phyloP scores from a whole-genome alignment of 2,113 vertebrate genomes.

The Spermophilus dauricus region DNA sequence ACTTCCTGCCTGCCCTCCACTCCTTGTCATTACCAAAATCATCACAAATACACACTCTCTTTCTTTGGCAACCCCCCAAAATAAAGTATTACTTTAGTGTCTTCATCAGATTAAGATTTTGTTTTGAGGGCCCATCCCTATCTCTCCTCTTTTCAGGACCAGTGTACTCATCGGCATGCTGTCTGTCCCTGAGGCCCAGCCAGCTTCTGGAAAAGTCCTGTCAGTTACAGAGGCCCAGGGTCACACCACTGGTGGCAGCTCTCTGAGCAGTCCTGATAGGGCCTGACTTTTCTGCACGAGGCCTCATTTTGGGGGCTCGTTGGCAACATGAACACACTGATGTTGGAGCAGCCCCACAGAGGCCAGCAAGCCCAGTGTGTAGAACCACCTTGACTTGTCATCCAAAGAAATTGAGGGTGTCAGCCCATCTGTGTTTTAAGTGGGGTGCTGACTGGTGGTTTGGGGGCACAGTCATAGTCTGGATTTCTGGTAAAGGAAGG shows the following conservation, averaged over 20 bases:
- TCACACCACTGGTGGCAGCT: not conserved
- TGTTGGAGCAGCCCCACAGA: not conserved
- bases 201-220: too few species aligned
- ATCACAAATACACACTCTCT: not conserved
- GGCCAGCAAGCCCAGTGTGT: not conserved
- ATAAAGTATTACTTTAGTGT: not conserved
- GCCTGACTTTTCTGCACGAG: not conserved
- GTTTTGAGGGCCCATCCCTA: not conserved
- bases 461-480: not conserved
- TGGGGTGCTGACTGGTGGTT: not conserved
- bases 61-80: not conserved
- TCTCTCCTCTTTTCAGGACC: not conserved
- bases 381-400: not conserved
- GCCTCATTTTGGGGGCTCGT: not conserved
- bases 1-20: not conserved
- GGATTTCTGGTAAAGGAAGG: too few species aligned
- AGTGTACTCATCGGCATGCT: not conserved
- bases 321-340: fast-evolving
- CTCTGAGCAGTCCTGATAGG: not conserved
- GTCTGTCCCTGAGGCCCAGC: not conserved
- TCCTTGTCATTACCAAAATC: not conserved
- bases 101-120: not conserved
- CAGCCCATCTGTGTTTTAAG: not conserved
- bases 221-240: not conserved
- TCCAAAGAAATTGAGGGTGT: not conserved